These are phyloP conservation scores for Nemapogon koenigi DNA, from an alignment of 2,888 invertebrate species.

Conservation along the genomic window DNA sequence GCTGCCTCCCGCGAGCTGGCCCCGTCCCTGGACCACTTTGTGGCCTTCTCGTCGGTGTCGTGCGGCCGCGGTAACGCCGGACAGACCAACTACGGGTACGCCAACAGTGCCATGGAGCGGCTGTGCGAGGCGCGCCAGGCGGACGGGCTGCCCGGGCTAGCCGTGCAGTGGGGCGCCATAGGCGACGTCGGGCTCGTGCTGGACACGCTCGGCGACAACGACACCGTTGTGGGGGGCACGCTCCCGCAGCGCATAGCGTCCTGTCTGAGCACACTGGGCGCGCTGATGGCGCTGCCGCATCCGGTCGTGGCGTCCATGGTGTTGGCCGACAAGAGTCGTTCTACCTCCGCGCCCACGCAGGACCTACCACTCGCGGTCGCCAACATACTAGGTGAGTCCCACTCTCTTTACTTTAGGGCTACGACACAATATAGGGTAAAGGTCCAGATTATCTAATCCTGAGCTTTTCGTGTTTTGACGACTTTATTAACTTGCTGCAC, in stretches of 20 bases:
- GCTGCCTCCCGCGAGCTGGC: slow-evolving; percentile 77
- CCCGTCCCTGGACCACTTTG: slow-evolving; percentile 88
- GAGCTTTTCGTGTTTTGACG: too few relatives aligned
- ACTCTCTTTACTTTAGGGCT: too few relatives aligned
- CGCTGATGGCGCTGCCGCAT: slow-evolving; percentile 88
- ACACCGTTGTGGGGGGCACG: slow-evolving; percentile 93
- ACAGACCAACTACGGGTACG: slow-evolving; percentile 95
- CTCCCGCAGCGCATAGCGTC: slow-evolving; percentile 95
- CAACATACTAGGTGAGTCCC: slow-evolving; percentile 83
- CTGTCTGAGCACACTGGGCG: slow-evolving; percentile 87
- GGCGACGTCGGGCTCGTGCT: slow-evolving; percentile 95
- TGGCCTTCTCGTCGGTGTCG: slow-evolving; percentile 95
- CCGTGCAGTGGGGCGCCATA: slow-evolving; percentile 99
- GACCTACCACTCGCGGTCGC: slow-evolving; percentile 80
- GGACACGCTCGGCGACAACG: slow-evolving; percentile 89
- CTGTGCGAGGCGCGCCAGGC: slow-evolving; percentile 85
- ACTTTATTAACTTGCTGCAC: too few relatives aligned
- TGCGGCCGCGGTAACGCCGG: slow-evolving; percentile 97
- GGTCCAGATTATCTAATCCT: too few relatives aligned
- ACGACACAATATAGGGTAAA: too few relatives aligned
- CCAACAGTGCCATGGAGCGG: slow-evolving; percentile 97
- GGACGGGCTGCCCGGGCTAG: slow-evolving; percentile 84
- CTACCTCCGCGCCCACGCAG: slow-evolving; percentile 55
- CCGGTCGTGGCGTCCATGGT: slow-evolving; percentile 85
- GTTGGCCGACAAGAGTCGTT: slow-evolving; percentile 82